Percentiles rank a stretch among this genome's conserved stretches.
Conservation (phyloP, 1,140 invertebrate genomes). For the Nilaparvata lugens region DNA sequence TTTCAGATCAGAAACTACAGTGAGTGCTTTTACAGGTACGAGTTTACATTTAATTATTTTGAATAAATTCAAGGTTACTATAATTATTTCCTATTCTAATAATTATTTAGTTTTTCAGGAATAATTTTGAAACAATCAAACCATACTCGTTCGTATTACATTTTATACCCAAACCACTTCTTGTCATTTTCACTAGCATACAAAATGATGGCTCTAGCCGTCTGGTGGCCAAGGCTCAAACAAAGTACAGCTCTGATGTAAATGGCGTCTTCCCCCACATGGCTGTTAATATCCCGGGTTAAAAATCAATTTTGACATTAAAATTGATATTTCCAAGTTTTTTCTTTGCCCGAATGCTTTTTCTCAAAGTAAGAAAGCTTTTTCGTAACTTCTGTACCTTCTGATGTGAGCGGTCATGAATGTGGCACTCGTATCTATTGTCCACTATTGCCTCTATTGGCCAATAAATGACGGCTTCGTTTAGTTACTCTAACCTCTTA, state of each 20-base stretch:
- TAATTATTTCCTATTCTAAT: no score
- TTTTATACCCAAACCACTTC: no score
- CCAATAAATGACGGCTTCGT: background rate
- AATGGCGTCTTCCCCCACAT: conserved; percentile 3
- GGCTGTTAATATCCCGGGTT: conserved; percentile 1
- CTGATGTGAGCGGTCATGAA: background rate
- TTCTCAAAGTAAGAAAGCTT: no score
- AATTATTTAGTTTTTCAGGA: no score
- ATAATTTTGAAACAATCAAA: no score
- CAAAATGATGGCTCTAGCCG: background rate
- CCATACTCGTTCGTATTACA: no score
- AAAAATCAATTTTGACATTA: background rate
- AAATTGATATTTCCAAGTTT: no score
- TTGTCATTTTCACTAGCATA: background rate
- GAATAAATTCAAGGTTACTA: conserved; percentile 1
- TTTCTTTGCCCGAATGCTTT: no score
- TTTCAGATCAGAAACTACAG: no score
- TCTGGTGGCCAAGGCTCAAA: conserved; percentile 1
- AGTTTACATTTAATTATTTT: background rate
- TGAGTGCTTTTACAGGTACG: conserved; percentile 1
- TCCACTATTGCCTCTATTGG: background rate
- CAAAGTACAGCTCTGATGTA: background rate
- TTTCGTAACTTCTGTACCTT: no score
- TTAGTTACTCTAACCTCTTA: no score
- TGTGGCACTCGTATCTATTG: background rate